A percentile compares a stretch with the other conserved stretches of the same genome.
Evolutionary conservation across 2,888 invertebrate species (phyloP).

Genomic region (Pherbina coryleti): DNA sequence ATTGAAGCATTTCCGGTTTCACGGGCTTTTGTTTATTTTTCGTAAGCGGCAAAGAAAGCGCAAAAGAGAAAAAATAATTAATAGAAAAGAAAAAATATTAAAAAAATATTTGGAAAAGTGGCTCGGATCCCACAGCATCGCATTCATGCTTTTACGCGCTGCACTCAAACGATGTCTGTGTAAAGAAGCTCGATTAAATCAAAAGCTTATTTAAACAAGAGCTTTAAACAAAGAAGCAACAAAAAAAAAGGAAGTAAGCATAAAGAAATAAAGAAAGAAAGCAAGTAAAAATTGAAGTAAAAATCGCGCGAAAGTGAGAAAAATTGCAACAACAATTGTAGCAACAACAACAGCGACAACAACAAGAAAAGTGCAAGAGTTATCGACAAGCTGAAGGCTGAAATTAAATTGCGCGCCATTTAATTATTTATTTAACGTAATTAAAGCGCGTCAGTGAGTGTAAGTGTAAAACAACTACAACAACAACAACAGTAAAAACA

Average conservation of each 20-base stretch:
- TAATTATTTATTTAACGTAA: slow-evolving; percentile 26
- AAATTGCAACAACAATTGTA: background rate
- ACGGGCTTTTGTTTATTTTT: background rate
- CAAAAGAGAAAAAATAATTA: background rate
- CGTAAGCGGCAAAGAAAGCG: background rate
- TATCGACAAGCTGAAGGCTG: slow-evolving; percentile 12
- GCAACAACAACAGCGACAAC: background rate
- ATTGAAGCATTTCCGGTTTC: slow-evolving; percentile 2
- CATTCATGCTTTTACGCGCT: background rate
- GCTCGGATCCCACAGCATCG: background rate
- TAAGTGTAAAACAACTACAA: background rate
- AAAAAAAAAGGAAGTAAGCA: background rate
- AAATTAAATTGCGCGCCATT: slow-evolving; percentile 30
- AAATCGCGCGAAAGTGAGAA: background rate
- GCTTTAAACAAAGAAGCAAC: background rate
- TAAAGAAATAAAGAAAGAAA: background rate
- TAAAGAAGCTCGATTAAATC: background rate
- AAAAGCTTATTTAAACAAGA: background rate
- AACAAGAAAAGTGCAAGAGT: slow-evolving; percentile 18
- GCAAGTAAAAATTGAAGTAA: background rate
- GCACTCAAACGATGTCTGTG: background rate
- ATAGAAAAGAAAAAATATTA: background rate
- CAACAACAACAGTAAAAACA: slow-evolving; percentile 8
- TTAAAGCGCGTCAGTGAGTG: slow-evolving; percentile 25
- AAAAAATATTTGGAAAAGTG: background rate